A percentile compares a stretch with the other conserved stretches of the same genome.
phyloP scores from a whole-genome alignment of 2,797 vertebrate genomes.

The Sebastes hubbsi region DNA sequence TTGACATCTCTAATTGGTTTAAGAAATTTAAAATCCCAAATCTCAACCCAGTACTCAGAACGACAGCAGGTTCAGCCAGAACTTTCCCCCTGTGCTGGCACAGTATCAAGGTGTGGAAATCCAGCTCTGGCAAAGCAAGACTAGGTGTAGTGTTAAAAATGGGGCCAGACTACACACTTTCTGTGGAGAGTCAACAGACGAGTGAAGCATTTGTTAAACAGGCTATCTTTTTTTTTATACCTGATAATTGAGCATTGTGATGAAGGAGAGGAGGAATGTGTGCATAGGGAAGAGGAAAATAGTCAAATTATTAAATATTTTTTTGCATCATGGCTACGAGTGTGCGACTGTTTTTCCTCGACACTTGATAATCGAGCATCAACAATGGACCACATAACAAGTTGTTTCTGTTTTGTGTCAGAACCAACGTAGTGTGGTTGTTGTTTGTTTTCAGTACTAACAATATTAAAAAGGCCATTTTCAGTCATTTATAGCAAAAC shows the following conservation, averaged over 20 bases:
- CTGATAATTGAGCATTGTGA: background rate
- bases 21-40: constrained; percentile 5
- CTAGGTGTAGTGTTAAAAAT: background rate
- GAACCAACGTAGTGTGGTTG: background rate
- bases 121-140: background rate
- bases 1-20: constrained; percentile 28
- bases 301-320: no score
- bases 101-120: background rate
- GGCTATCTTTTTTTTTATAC: background rate
- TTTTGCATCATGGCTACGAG: no score
- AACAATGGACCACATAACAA: background rate
- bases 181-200: background rate
- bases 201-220: background rate
- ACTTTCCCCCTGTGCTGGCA: background rate
- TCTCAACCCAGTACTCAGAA: constrained; percentile 6
- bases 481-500: background rate
- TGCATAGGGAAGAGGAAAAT: background rate
- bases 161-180: background rate
- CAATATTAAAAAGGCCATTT: background rate
- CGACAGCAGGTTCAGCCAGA: constrained; percentile 8
- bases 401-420: background rate
- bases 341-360: background rate
- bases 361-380: background rate
- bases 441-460: background rate
- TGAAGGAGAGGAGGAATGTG: background rate